Evolutionary conservation across 2,888 invertebrate species (phyloP).

Genomic region (Rhagonycha lutea): DNA sequence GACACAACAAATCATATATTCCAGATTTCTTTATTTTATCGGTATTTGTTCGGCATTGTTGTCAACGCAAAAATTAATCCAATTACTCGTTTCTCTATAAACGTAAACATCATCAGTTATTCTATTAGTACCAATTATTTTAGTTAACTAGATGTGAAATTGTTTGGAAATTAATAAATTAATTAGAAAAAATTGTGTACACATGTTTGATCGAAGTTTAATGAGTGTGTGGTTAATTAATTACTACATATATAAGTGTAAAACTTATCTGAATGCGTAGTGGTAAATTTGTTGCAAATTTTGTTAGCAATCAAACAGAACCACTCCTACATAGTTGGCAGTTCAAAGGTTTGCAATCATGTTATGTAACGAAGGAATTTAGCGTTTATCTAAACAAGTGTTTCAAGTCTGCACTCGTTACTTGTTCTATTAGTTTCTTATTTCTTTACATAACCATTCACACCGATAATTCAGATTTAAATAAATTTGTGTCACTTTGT

Average conservation of each 20-base stretch:
- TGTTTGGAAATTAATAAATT: neutral
- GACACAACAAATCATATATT: neutral
- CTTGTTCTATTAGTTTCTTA: constrained; percentile 10
- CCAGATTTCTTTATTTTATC: neutral
- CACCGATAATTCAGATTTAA: neutral
- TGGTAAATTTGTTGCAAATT: constrained; percentile 1
- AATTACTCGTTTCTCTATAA: neutral
- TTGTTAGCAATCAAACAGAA: neutral
- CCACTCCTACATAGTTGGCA: constrained; percentile 34
- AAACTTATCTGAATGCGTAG: neutral
- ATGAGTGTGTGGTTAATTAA: neutral
- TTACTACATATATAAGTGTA: neutral
- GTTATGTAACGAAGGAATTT: constrained; percentile 27
- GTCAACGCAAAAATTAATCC: neutral
- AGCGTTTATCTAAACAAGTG: constrained; percentile 30
- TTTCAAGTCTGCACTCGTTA: constrained; percentile 17
- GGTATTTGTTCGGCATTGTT: neutral
- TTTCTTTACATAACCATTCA: neutral
- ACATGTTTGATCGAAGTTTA: neutral
- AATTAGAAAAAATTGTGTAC: neutral
- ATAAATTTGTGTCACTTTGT: neutral
- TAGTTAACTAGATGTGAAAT: neutral
- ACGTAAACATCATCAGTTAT: neutral
- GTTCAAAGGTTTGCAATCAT: constrained; percentile 29
- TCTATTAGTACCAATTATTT: neutral